Evolutionary conservation across 30 jellyfish, hydroid and myxozoan genomes (phyloP).

Genomic region (Sanderia malayensis): DNA sequence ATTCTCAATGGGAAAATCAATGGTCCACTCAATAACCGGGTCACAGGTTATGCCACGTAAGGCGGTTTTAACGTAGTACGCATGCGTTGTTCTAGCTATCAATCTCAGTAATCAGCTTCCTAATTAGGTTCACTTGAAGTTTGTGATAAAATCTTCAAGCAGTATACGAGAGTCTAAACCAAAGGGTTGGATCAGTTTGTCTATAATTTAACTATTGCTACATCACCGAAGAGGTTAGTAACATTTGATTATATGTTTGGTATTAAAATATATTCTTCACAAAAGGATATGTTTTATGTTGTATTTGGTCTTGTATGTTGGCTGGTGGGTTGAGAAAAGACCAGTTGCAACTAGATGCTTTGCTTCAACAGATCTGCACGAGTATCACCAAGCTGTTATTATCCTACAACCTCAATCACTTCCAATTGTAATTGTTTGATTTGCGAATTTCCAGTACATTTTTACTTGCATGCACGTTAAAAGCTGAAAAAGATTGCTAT

Average conservation of each 20-base stretch:
- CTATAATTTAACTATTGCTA: conserved; percentile 18
- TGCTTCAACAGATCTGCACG: conserved; percentile 11
- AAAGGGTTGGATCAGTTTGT: neutral
- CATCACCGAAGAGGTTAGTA: conserved; percentile 43
- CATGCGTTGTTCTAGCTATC: conserved; percentile 63
- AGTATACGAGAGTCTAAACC: conserved; percentile 5
- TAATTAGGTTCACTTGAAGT: conserved; percentile 59
- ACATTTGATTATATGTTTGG: conserved; percentile 17
- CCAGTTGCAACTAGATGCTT: conserved; percentile 40
- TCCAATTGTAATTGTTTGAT: no score
- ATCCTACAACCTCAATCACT: no score
- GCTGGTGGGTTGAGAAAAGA: conserved; percentile 57
- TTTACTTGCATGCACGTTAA: no score
- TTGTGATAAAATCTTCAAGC: conserved; percentile 49
- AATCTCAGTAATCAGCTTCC: conserved; percentile 52
- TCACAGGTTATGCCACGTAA: conserved; percentile 82
- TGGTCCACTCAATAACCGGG: conserved; percentile 44
- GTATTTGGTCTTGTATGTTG: conserved; percentile 14
- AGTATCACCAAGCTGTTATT: neutral
- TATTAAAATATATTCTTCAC: no score
- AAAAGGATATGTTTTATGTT: neutral
- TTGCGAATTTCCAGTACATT: no score
- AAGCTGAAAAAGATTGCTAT: no score
- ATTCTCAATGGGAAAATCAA: conserved; percentile 36
- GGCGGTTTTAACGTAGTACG: conserved; percentile 70